Base-by-base conservation (phyloP, 1,140 invertebrate species). In the Lycorma delicatula region DNA sequence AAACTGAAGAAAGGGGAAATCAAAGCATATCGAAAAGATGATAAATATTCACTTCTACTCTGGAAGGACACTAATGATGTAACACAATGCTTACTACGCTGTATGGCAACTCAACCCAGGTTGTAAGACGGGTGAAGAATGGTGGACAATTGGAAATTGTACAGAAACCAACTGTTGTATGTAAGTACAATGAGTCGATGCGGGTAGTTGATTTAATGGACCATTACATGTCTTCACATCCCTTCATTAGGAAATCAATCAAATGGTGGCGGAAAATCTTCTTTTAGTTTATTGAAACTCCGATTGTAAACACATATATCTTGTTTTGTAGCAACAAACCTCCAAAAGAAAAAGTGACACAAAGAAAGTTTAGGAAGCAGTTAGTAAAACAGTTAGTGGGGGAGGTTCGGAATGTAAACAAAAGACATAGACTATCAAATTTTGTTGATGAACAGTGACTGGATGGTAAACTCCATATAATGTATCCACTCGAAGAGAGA, bases 211-310 rank as follows among this genome's bases (percentile, higher is more conserved):
- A 54, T 23, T 16, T 54, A 3, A 25, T 31, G 18, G 52, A 54
- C 25, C 28, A 54, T 38, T 54, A 54, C 25, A 38, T 54, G 9
- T 36, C 52, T 12, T 23, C 29, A 22, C 36, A 36, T 16, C 3
- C 23, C 2, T 52, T 52, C 27, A 29, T 28, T 31, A 16, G 34
- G 13, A 54, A 54, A 54, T 28, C 20, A 28, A 22, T 54, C 7
- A 54, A 54, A 38, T 54, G 52, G 52, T 54, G 52, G 52, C 12
- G 52, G 20, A 54, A 54, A n/a, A 22, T 54, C 11, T 34, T 23
- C 9, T 38, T 54, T 25, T 22, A 22, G 31, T 20, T 18, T 7
- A 28, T 28, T 27, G 52, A 54, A 28, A 28, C 29, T 22, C 11
- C 20, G 9, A 28, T 54, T 23, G 52, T 54, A 4, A 54, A 54